phyloP scores from a whole-genome alignment of 30 jellyfish, hydroid and myxozoan species.

The Turritopsis rubra region DNA sequence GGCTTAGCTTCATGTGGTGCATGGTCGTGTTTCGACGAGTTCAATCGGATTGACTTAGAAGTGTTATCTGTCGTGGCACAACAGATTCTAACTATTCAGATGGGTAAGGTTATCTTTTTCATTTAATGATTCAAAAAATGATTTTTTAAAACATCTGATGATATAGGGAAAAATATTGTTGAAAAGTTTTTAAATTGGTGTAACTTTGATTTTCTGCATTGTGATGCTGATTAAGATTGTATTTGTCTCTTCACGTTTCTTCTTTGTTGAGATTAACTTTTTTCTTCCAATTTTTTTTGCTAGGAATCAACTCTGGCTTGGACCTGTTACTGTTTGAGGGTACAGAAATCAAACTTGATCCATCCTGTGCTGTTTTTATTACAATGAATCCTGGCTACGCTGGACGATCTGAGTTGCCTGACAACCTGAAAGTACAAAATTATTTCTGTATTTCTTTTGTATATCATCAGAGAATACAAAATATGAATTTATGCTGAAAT shows the following conservation, averaged over 20 bases:
- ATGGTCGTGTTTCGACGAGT: constrained; percentile 97
- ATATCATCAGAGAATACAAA: too few relatives aligned
- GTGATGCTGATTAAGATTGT: too few relatives aligned
- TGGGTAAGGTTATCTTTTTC: constrained; percentile 44
- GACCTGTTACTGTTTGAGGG: constrained; percentile 93
- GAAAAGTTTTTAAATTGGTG: too few relatives aligned
- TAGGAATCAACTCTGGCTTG: constrained; percentile 88
- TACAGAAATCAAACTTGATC: constrained; percentile 81
- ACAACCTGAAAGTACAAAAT: constrained; percentile 71
- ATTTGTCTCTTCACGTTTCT: too few relatives aligned
- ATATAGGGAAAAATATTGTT: too few relatives aligned
- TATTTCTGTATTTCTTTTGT: not conserved
- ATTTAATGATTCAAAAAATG: too few relatives aligned
- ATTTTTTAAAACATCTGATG: too few relatives aligned
- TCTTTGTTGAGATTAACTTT: not conserved
- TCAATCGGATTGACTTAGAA: constrained; percentile 93
- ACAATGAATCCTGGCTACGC: constrained; percentile 99
- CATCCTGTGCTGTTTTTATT: constrained; percentile 94
- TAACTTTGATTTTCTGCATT: too few relatives aligned
- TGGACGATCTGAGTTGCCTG: constrained; percentile 98
- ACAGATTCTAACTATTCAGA: constrained; percentile 87
- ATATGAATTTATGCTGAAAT: too few relatives aligned
- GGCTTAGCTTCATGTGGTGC: constrained; percentile 99
- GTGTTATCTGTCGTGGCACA: constrained; percentile 97
- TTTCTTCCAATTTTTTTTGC: too few relatives aligned